Evolutionary conservation across 64 coral and sea anemone species (phyloP).

Genomic region (Trachythela sp.): DNA sequence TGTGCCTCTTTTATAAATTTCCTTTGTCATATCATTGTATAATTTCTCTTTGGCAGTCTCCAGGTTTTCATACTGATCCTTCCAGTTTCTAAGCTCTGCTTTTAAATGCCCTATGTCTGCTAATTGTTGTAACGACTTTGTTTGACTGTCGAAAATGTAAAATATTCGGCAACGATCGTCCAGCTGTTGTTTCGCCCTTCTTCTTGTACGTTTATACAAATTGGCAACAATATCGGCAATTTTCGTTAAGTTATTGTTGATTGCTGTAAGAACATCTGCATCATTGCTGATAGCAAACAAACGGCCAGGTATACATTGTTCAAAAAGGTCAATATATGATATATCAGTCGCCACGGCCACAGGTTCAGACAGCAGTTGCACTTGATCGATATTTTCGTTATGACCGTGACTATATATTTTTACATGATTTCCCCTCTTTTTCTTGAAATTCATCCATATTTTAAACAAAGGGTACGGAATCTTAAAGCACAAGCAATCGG

Average conservation of each 20-base stretch:
- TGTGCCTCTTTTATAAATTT: slow-evolving; percentile 22
- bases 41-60: slow-evolving; percentile 37
- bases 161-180: background rate
- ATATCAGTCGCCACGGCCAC: background rate
- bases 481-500: background rate
- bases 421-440: background rate
- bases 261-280: background rate
- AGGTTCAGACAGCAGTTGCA: background rate
- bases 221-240: background rate
- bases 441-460: background rate
- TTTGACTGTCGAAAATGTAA: background rate
- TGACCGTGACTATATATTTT: background rate
- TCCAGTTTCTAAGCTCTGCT: slow-evolving; percentile 41
- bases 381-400: background rate
- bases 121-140: background rate
- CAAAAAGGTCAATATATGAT: background rate
- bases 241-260: background rate
- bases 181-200: background rate
- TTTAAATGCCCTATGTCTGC: background rate
- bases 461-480: background rate
- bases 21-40: slow-evolving; percentile 43
- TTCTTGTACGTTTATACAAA: background rate
- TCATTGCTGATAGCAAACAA: background rate
- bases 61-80: slow-evolving; percentile 32
- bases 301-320: background rate